Evolutionary conservation across 2,888 invertebrate genomes (phyloP), one percentile per base, ranked within the genome.

Genomic region (Rugalucina vietnamica): DNA sequence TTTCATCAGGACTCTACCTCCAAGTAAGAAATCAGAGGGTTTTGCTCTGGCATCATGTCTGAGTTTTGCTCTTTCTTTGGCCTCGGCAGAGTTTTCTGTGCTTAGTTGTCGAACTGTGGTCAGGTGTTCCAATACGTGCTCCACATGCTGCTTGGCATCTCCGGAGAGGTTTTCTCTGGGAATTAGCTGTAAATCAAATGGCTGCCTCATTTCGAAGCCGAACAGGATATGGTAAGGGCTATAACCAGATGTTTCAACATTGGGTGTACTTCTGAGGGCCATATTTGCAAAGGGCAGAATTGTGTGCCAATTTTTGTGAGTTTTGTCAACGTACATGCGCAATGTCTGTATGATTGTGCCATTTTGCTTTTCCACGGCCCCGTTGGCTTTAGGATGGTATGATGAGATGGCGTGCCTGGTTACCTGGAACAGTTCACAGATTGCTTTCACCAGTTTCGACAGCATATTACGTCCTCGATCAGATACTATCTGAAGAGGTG

Each of bases 391-490:
- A n/a, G n/a, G n/a, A n/a, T n/a, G n/a, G n/a, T n/a, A n/a, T n/a
- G n/a, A n/a, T n/a, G n/a, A n/a, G n/a, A n/a, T n/a, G n/a, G n/a
- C n/a, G n/a, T n/a, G n/a, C n/a, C n/a, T n/a, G n/a, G n/a, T n/a
- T n/a, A 21, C 54, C 14, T 43, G 8, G 43, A 12, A 43, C 14
- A 43, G 8, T 43, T 43, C 43, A 74, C 78, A 80, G 5, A 85
- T 5, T 29, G 82, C 77, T 27, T 60, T 73, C 8, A 83, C 70
- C 14, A 81, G 34, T 50, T 78, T 85, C 8, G 75, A 75, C 43
- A 78, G 37, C 27, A 84, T 78, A 43, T 86, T 86, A 34, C 77
- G 43, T 37, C 79, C 84, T 43, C 84, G 27, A 34, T 86, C 86
- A 49, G 81, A 75, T 29, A 87, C 79, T 4, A 87, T 43, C 2